Percentiles rank a stretch among this genome's conserved stretches.
Evolutionary conservation across 2,797 vertebrate species (phyloP).

Genomic region (Oreortyx pictus): DNA sequence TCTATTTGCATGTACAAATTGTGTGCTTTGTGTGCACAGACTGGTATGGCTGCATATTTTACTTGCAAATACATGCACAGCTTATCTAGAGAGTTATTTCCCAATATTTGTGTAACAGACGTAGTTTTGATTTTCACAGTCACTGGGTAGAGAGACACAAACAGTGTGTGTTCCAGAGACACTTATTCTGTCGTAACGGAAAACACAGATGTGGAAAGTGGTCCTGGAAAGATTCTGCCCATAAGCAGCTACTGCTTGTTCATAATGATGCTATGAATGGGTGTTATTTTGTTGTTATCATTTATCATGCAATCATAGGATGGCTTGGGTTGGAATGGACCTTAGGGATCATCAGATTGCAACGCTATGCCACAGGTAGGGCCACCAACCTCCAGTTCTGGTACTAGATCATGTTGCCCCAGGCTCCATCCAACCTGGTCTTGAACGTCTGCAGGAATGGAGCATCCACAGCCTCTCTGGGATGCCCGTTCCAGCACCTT

Average conservation of each 20-base stretch:
- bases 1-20: not conserved
- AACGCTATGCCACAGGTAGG: no score
- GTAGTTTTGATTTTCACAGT: conserved; percentile 12
- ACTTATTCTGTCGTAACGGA: not conserved
- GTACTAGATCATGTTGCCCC: no score
- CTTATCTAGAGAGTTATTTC: conserved; percentile 18
- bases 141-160: not conserved
- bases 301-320: not conserved
- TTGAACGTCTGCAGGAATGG: no score
- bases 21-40: not conserved
- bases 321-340: no score
- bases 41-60: conserved; percentile 17
- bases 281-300: not conserved
- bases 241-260: not conserved
- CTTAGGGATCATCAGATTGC: no score
- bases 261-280: not conserved
- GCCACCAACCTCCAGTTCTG: no score
- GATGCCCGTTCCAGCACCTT: no score
- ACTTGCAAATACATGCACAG: not conserved
- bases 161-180: not conserved
- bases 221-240: not conserved
- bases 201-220: conserved; percentile 12
- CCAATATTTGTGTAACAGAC: conserved; percentile 8
- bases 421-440: no score
- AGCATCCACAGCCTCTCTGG: no score